phyloP scores from a whole-genome alignment of 1,140 invertebrate genomes.

The Coelopa frigida region DNA sequence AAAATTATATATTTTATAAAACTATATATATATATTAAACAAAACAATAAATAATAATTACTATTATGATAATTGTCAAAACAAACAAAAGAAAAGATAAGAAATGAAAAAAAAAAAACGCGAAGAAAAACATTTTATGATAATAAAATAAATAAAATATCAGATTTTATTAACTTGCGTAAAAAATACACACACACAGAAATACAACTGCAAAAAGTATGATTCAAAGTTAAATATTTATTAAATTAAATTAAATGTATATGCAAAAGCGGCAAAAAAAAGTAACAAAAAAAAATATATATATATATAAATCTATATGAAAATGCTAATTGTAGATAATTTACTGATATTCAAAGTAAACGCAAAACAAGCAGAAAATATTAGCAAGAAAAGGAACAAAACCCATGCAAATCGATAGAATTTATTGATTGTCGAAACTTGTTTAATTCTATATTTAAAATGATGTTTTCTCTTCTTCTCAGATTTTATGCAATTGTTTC shows the following conservation, averaged over 20 bases:
- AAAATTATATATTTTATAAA: too few species aligned
- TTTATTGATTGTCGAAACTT: too few species aligned
- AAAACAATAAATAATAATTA: background rate
- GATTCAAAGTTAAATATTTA: slow-evolving; percentile 1
- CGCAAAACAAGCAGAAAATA: background rate
- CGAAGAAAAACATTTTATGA: background rate
- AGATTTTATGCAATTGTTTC: too few species aligned
- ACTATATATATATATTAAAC: slow-evolving; percentile 9
- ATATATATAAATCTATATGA: slow-evolving; percentile 10
- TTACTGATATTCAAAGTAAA: slow-evolving; percentile 8
- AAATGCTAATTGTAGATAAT: slow-evolving; percentile 5
- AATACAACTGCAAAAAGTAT: background rate
- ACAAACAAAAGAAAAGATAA: background rate
- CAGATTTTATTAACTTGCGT: background rate
- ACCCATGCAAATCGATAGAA: slow-evolving; percentile 1
- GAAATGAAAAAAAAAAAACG: background rate
- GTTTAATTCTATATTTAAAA: too few species aligned
- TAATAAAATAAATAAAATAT: background rate
- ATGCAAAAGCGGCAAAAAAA: background rate
- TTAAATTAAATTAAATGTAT: background rate
- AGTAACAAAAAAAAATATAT: slow-evolving; percentile 2
- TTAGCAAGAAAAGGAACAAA: background rate
- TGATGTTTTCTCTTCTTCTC: too few species aligned
- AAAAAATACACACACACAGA: background rate
- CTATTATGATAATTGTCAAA: background rate